Percentiles rank a stretch among this genome's conserved stretches.
These are phyloP conservation scores for Drosophila saltans DNA, from an alignment of 1,140 invertebrate genomes.

Conservation along the genomic window DNA sequence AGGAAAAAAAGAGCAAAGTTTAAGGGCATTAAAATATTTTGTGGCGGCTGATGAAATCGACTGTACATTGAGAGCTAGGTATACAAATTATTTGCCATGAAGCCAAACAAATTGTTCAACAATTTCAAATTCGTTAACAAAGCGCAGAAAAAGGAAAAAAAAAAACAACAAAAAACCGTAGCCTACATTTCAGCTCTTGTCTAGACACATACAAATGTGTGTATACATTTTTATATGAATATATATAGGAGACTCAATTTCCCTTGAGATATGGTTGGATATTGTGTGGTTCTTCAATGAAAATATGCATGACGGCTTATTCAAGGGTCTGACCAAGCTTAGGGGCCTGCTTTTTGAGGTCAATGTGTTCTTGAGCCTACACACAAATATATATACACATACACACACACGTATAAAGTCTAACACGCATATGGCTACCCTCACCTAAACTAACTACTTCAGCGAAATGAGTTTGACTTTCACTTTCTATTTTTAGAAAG, in stretches of 20 bases:
- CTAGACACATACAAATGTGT: neutral
- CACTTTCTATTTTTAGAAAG: conserved; percentile 58
- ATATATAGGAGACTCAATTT: conserved; percentile 9
- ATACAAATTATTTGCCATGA: conserved; percentile 11
- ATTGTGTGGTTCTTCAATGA: conserved; percentile 53
- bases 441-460: conserved; percentile 41
- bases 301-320: conserved; percentile 38
- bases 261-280: conserved; percentile 4
- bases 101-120: conserved; percentile 7
- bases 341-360: conserved; percentile 64
- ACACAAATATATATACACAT: neutral
- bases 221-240: neutral
- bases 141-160: neutral
- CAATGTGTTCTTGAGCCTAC: conserved; percentile 67
- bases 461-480: conserved; percentile 52
- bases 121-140: conserved; percentile 10
- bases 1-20: conserved; percentile 74
- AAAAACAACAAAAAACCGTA: neutral
- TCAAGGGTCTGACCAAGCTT: conserved; percentile 8
- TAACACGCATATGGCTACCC: conserved; percentile 20
- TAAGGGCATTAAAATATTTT: conserved; percentile 77
- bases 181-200: conserved; percentile 12
- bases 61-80: conserved; percentile 58
- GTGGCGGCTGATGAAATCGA: conserved; percentile 68
- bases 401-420: neutral